phyloP scores from a whole-genome alignment of 2,888 invertebrate genomes.

The Kuschelorhynchus macadamiae region DNA sequence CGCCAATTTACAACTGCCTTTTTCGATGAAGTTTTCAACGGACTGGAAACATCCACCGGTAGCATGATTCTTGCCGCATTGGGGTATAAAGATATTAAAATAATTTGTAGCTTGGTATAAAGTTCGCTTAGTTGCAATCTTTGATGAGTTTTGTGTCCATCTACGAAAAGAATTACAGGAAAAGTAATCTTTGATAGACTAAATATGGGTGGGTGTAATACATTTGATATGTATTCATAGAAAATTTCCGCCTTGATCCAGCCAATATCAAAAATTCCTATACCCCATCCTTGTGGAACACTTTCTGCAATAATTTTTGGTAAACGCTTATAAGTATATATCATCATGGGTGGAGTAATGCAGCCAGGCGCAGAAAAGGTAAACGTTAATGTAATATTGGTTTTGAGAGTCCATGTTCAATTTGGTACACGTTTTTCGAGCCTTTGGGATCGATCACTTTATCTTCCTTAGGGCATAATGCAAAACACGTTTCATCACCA shows the following conservation, averaged over 20 bases:
- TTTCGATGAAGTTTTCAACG: slow-evolving; percentile 30
- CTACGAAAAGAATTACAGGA: slow-evolving; percentile 62
- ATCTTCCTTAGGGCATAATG: slow-evolving; percentile 57
- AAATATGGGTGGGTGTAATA: slow-evolving; percentile 61
- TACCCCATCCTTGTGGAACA: slow-evolving; percentile 61
- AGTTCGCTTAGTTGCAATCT: slow-evolving; percentile 29
- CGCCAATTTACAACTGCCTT: slow-evolving; percentile 26
- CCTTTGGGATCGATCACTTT: slow-evolving; percentile 53
- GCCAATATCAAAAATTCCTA: slow-evolving; percentile 50
- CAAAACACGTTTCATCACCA: slow-evolving; percentile 61
- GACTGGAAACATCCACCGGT: slow-evolving; percentile 31
- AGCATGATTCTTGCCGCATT: slow-evolving; percentile 34
- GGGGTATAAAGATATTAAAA: slow-evolving; percentile 56
- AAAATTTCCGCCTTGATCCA: slow-evolving; percentile 64
- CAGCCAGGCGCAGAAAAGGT: slow-evolving; percentile 45
- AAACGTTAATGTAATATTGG: slow-evolving; percentile 64
- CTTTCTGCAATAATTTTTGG: slow-evolving; percentile 57
- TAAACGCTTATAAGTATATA: slow-evolving; percentile 54
- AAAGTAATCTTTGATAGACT: slow-evolving; percentile 53
- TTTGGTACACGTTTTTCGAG: slow-evolving; percentile 62
- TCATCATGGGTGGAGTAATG: slow-evolving; percentile 58
- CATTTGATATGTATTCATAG: slow-evolving; percentile 60
- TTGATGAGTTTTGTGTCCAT: slow-evolving; percentile 52
- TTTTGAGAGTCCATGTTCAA: slow-evolving; percentile 61
- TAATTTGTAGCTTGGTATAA: slow-evolving; percentile 37